Evolutionary conservation across 2,113 vertebrate genomes (phyloP), one percentile per base, ranked within the genome.

Genomic region (Heloderma charlesbogerti): DNA sequence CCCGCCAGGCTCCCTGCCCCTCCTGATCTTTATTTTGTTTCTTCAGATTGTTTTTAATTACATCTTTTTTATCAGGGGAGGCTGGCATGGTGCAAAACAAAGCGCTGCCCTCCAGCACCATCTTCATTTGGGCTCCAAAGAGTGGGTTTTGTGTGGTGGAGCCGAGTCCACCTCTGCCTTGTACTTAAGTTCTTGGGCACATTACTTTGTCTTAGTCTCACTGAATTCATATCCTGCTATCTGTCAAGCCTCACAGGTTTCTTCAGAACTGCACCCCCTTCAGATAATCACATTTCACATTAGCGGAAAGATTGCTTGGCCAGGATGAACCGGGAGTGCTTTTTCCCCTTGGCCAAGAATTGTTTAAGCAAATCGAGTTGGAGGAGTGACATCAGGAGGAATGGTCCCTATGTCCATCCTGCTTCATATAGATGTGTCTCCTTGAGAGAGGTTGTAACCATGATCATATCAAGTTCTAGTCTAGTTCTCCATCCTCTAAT

Each of bases 211-310:
- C 8, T 51, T 8, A 51, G 48, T 51, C 48, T 96, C 94, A 94
- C 75, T 80, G 22, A 94, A 74, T 90, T 91, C 89, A 89, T 91
- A 93, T 91, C 83, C 87, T 91, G 82, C 90, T 93, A 85, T 93
- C 90, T 95, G 95, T 95, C 95, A 93, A 48, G 95, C 92, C 54
- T 0, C 94, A 91, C 92, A 91, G 92, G 91, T 94, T 79, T 94
- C 95, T 94, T 95, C 94, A 94, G 45, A 12, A 63, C 57, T 88
- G 94, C 94, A 92, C 92, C 80, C 67, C 94, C 94, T 94, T 92
- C 89, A 90, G 40, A 81, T 93, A 6, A 75, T 74, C 80, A 88
- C 92, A 94, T 95, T 96, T 96, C 91, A 93, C 93, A 91, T 94
- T 91, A 93, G 88, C 89, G 67, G 4, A 12, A 92, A 95, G 94